Percentiles rank a stretch among this genome's conserved stretches.
Evolutionary conservation across 2,888 invertebrate species (phyloP).

Genomic region (Gandaritis pyraliata): DNA sequence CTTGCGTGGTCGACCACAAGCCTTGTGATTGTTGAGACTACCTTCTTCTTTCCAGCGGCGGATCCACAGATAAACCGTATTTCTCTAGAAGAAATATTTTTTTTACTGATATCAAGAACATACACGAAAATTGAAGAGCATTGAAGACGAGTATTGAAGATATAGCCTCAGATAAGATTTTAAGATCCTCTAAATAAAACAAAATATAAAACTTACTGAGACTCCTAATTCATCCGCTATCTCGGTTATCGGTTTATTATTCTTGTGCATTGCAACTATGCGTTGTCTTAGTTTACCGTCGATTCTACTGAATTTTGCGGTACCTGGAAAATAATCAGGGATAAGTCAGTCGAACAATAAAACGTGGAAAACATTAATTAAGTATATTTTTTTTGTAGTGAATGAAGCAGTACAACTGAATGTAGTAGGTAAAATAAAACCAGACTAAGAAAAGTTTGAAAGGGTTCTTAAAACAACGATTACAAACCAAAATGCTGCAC

Average conservation of each 20-base stretch:
- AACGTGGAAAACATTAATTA: neutral
- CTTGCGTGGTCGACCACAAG: slow-evolving; percentile 25
- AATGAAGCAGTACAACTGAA: too few relatives aligned
- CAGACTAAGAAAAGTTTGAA: too few relatives aligned
- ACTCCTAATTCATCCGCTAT: slow-evolving; percentile 30
- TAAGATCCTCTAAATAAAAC: too few relatives aligned
- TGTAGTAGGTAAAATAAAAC: too few relatives aligned
- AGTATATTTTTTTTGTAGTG: too few relatives aligned
- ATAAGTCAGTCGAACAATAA: slow-evolving; percentile 1
- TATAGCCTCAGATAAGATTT: too few relatives aligned
- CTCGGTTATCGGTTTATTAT: slow-evolving; percentile 27
- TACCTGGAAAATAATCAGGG: slow-evolving; percentile 9
- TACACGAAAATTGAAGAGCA: neutral
- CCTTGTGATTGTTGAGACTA: slow-evolving; percentile 24
- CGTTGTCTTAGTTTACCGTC: slow-evolving; percentile 19
- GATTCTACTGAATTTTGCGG: slow-evolving; percentile 22
- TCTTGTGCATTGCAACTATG: slow-evolving; percentile 29
- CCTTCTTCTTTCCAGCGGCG: slow-evolving; percentile 34
- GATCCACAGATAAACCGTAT: slow-evolving; percentile 31
- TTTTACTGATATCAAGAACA: neutral
- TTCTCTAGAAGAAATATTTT: slow-evolving; percentile 8
- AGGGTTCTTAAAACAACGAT: too few relatives aligned
- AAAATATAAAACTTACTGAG: slow-evolving; percentile 20
- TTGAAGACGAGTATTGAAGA: too few relatives aligned
- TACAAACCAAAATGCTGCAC: too few relatives aligned